Evolutionary conservation across 2,113 vertebrate genomes (phyloP), one percentile per base, ranked within the genome.

Genomic region (Andinoacara biseriatus): DNA sequence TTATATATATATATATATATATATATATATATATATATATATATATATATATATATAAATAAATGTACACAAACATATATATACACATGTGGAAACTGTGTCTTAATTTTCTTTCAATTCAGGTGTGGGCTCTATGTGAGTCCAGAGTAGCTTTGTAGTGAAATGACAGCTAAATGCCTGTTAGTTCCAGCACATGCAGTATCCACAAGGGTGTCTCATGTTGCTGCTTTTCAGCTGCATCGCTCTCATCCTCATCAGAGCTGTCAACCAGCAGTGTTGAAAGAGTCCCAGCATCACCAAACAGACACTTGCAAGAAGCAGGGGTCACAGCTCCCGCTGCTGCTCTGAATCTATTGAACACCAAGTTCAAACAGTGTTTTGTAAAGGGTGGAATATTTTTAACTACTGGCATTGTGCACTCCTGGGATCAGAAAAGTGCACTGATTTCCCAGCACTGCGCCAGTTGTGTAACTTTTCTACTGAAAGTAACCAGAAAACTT

Each of bases 361-460:
- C 31, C 20, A 29, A 76, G 40, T 78, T 87, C 11, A 75, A 80
- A 80, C 46, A 69, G 24, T 67, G 24, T 84, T 84, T 78, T 83
- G 58, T 74, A 72, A 80, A 72, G 52, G 54, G 35, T 79, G 65
- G 82, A 46, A 58, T 85, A 60, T 89, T 87, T 86, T 79, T 82
- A 80, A 81, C 78, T 85, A 76, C 33, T 15, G 40, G 15, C n/a
- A 58, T 57, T 82, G 43, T 62, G 57, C 7, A 26, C 59, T 76
- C 59, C 20, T 18, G 29, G 77, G 75, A 83, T 79, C 40, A 76
- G 58, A 24, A 82, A 26, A 60, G 43, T 58, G 26, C 2, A 33
- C 60, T 58, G 14, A 65, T 58, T 59, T 17, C 63, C 58, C n/a
- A 58, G 81, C n/a, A 10, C 18, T 57, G 33, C 38, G 7, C 40